phyloP scores from a whole-genome alignment of 2,797 vertebrate genomes.

The Acrossocheilus fasciatus region DNA sequence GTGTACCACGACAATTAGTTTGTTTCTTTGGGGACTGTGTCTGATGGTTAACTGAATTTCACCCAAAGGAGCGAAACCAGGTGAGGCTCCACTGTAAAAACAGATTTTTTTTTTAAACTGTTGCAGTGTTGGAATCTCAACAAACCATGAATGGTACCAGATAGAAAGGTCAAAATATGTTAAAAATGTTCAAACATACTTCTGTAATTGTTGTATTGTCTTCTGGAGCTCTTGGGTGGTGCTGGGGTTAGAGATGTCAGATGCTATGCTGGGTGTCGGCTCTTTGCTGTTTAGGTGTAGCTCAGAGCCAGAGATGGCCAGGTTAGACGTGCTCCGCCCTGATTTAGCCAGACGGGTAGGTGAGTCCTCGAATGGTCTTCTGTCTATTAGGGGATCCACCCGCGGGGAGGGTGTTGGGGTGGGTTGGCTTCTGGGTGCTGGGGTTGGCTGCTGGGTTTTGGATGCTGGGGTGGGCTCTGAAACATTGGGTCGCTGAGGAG shows the following conservation, averaged over 20 bases:
- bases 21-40: constrained; percentile 94
- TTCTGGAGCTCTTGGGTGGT: constrained; percentile 92
- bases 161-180: not conserved
- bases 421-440: constrained; percentile 22
- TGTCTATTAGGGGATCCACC: constrained; percentile 9
- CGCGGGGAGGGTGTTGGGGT: constrained; percentile 14
- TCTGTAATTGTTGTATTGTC: constrained; percentile 87
- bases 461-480: constrained; percentile 49
- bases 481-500: constrained; percentile 69
- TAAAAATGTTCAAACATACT: constrained; percentile 71
- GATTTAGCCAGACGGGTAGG: constrained; percentile 68
- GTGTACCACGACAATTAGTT: constrained; percentile 92
- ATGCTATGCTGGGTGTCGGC: constrained; percentile 96
- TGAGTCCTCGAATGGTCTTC: constrained; percentile 36
- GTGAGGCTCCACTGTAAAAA: constrained; percentile 83
- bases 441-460: constrained; percentile 11
- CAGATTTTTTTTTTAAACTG: not conserved
- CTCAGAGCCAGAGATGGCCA: constrained; percentile 84
- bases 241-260: constrained; percentile 91
- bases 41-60: constrained; percentile 92
- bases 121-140: not conserved
- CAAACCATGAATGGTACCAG: not conserved
- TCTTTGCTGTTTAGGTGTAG: constrained; percentile 86
- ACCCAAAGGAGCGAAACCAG: constrained; percentile 86
- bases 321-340: constrained; percentile 83